These are phyloP conservation scores for Siphonodentalium dalli DNA, from an alignment of 2,888 invertebrate species.

Conservation along the genomic window DNA sequence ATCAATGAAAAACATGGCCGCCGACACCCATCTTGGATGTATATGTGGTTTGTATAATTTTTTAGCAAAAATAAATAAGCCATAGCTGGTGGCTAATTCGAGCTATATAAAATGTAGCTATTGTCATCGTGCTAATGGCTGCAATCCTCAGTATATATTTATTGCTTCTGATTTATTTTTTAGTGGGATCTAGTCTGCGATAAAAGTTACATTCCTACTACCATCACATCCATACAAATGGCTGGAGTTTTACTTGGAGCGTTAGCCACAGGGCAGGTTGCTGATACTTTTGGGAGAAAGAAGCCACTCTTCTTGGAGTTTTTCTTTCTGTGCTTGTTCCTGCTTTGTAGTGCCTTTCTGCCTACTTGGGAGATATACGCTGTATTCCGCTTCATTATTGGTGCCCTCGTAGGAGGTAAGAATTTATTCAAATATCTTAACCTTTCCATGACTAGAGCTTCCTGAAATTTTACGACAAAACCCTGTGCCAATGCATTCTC, in stretches of 20 bases:
- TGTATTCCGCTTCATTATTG: conserved; percentile 48
- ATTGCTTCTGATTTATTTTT: conserved; percentile 14
- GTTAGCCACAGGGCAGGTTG: conserved; percentile 54
- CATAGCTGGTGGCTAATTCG: too few relatives aligned
- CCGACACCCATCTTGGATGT: too few relatives aligned
- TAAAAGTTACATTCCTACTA: conserved; percentile 37
- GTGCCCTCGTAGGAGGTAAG: conserved; percentile 57
- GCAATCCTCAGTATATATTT: too few relatives aligned
- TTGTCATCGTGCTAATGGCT: too few relatives aligned
- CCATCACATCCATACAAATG: conserved; percentile 61
- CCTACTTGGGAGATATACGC: conserved; percentile 58
- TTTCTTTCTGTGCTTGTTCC: conserved; percentile 44
- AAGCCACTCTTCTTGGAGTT: conserved; percentile 51
- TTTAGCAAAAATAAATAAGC: too few relatives aligned
- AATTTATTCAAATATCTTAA: neutral
- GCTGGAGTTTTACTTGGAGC: conserved; percentile 57
- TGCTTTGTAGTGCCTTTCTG: conserved; percentile 51
- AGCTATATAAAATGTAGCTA: too few relatives aligned
- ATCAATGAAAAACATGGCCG: too few relatives aligned
- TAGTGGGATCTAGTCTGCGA: conserved; percentile 59
- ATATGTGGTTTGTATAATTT: too few relatives aligned
- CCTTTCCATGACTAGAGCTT: too few relatives aligned
- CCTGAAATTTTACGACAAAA: too few relatives aligned
- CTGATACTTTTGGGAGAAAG: conserved; percentile 57
- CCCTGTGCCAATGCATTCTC: too few relatives aligned